Conservation (phyloP, 2,888 invertebrate genomes). For the Dioctria linearis region DNA sequence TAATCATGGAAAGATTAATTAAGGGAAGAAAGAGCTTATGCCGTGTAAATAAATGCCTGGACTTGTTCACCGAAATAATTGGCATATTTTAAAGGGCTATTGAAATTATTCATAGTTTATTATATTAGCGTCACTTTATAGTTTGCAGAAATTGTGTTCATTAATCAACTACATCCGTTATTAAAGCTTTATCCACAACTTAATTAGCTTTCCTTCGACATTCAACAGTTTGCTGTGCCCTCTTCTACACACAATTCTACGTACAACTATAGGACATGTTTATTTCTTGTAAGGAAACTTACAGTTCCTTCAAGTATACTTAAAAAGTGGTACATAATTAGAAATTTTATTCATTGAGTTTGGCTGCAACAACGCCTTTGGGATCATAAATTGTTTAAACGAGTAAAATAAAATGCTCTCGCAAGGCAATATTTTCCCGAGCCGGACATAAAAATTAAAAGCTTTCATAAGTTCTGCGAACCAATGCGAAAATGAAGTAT, state of each 20-base stretch:
- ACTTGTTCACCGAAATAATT: too few species aligned
- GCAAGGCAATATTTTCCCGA: too few species aligned
- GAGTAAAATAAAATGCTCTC: too few species aligned
- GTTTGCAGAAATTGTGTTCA: not conserved
- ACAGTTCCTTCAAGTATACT: not conserved
- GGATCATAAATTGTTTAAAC: too few species aligned
- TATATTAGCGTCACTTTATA: not conserved
- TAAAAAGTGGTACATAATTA: not conserved
- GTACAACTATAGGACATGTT: not conserved
- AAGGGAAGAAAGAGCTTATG: too few species aligned
- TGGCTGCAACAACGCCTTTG: too few species aligned
- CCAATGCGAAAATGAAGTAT: too few species aligned
- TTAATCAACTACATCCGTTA: not conserved
- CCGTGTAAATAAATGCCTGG: too few species aligned
- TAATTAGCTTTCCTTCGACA: not conserved
- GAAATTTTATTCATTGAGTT: not conserved
- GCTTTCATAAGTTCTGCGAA: too few species aligned
- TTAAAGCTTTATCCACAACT: not conserved
- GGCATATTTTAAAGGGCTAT: not conserved
- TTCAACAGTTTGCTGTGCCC: not conserved
- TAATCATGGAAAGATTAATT: too few species aligned
- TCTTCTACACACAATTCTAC: not conserved
- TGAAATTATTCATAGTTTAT: not conserved
- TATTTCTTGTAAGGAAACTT: not conserved
- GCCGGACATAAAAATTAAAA: too few species aligned